These are phyloP conservation scores for Drosophila varians DNA, from an alignment of 1,140 invertebrate species.

Conservation along the genomic window DNA sequence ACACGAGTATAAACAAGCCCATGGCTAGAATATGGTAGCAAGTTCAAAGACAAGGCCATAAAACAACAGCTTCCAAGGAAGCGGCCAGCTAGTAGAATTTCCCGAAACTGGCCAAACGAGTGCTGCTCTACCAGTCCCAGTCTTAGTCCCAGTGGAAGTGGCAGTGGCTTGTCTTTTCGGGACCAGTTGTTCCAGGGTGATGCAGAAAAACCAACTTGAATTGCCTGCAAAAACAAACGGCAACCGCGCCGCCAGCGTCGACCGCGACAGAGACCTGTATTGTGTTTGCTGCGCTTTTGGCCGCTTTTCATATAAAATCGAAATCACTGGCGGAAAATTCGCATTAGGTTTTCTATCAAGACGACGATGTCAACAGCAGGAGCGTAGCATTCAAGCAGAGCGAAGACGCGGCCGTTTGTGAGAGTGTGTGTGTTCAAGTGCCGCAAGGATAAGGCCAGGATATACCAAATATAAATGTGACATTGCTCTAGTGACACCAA, in stretches of 20 bases:
- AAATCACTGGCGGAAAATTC: conserved; percentile 81
- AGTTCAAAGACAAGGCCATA: conserved; percentile 61
- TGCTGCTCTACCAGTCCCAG: no score
- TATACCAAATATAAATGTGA: conserved; percentile 27
- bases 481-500: conserved; percentile 29
- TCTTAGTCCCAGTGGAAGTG: no score
- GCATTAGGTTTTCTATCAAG: conserved; percentile 83
- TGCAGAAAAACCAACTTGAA: conserved; percentile 21
- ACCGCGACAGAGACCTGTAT: conserved; percentile 60
- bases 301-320: conserved; percentile 82
- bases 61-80: conserved; percentile 19
- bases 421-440: conserved; percentile 46
- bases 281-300: conserved; percentile 67
- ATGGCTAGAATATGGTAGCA: conserved; percentile 19
- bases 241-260: conserved; percentile 12
- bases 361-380: conserved; percentile 80
- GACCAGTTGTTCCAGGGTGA: conserved; percentile 62
- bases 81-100: conserved; percentile 29
- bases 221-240: conserved; percentile 45
- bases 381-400: conserved; percentile 53
- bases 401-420: conserved; percentile 56
- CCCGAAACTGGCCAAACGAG: conserved; percentile 60
- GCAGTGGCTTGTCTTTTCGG: conserved; percentile 23
- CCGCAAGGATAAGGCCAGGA: conserved; percentile 54
- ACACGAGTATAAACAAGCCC: conserved; percentile 37